These are phyloP conservation scores for Panthera tigris DNA, from an alignment of 2,113 vertebrate genomes.

Conservation along the genomic window DNA sequence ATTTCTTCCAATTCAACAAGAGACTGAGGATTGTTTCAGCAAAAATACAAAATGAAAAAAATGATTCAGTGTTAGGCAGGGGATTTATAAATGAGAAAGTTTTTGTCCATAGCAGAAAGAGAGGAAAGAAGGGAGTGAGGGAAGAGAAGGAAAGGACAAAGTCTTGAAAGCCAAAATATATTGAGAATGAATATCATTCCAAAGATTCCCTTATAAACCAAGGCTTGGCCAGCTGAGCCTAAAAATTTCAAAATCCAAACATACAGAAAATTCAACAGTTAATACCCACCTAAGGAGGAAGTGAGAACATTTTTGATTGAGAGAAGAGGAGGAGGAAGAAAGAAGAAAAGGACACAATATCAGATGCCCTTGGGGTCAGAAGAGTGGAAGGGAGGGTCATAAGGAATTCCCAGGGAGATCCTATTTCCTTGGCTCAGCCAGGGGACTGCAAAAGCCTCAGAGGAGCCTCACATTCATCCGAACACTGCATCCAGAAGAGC, in stretches of 20 bases:
- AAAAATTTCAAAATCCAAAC: background rate
- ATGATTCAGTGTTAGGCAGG: background rate
- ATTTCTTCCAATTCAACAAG: background rate
- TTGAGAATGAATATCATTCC: background rate
- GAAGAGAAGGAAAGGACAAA: background rate
- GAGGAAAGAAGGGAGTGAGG: background rate
- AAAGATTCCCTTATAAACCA: background rate
- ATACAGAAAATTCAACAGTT: background rate
- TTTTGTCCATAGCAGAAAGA: background rate
- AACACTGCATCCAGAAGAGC: background rate
- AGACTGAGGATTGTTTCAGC: background rate
- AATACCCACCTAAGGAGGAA: background rate
- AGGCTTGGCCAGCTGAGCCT: background rate
- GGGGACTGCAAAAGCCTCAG: too few species aligned
- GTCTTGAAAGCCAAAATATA: background rate
- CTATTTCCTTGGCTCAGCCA: background rate
- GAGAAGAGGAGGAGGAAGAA: background rate
- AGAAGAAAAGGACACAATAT: background rate
- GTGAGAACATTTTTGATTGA: background rate
- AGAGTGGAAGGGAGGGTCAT: background rate
- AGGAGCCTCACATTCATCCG: background rate
- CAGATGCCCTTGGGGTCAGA: background rate
- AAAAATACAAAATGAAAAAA: background rate
- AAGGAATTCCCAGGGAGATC: background rate
- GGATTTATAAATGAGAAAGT: background rate